A percentile compares a stretch with the other conserved stretches of the same genome.
Conservation (phyloP, 2,113 vertebrate genomes). For the Urocitellus parryii region DNA sequence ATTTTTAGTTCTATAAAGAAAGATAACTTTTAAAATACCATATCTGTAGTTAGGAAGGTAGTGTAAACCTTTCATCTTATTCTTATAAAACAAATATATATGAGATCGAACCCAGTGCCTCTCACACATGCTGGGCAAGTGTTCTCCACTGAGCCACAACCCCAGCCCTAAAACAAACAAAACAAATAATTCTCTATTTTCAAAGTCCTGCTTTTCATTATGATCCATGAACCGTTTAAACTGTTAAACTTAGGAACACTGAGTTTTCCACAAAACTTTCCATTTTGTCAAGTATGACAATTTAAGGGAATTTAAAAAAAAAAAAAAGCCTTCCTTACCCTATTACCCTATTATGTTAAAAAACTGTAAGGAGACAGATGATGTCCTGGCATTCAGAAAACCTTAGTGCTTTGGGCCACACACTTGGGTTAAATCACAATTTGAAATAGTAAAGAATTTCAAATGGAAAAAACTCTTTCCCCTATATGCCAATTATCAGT, state of each 20-base stretch:
- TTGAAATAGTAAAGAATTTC: background rate
- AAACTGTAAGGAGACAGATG: background rate
- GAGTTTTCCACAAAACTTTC: background rate
- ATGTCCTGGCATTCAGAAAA: background rate
- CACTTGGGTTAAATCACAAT: background rate
- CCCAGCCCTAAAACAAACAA: background rate
- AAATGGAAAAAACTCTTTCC: background rate
- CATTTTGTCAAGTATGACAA: background rate
- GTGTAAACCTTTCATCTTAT: background rate
- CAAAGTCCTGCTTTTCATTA: background rate
- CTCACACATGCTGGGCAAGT: no score
- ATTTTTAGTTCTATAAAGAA: constrained; percentile 19
- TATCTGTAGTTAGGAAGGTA: background rate
- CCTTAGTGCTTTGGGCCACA: background rate
- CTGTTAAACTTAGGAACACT: background rate
- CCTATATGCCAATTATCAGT: background rate
- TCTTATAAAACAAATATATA: background rate
- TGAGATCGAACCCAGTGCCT: no score
- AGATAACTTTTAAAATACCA: background rate
- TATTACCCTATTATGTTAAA: no score
- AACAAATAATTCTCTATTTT: background rate
- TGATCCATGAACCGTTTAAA: background rate
- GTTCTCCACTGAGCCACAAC: no score
- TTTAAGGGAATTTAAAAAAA: background rate
- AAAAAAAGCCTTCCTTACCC: background rate